Base-by-base conservation (phyloP, 2,113 vertebrate species). In the Eudyptes chrysolophus region DNA sequence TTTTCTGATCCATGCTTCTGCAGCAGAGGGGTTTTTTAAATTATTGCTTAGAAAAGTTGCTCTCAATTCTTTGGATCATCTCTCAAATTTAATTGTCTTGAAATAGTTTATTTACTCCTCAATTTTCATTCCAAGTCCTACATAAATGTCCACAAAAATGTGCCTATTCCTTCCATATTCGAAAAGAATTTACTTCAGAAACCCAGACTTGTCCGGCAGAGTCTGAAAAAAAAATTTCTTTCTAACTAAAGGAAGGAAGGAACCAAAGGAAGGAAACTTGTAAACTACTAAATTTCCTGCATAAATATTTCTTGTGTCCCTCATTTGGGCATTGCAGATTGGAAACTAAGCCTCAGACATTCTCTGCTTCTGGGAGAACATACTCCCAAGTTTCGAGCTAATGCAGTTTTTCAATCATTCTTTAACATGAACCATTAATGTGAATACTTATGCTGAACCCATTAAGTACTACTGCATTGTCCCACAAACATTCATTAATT, bases 221-320 rank as follows among this genome's bases (percentile, higher is more conserved):
- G 76, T 46, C 51, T 51, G 83, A 51, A 92, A 93, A 96, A 61
- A 74, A 13, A n/a, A 40, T 0, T 14, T 93, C 49, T 84, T 95
- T 89, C 74, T 72, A 92, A 78, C 89, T 85, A 94, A 95, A 96
- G 87, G 81, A 95, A 96, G 96, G 88, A 96, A 97, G 95, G 90
- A 96, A 97, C 84, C 38, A 89, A 82, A 77, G 93, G 96, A 96
- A 96, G 96, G 94, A 95, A 97, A 94, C 86, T 92, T 89, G 86
- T 94, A 96, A 96, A 97, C 89, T 96, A 92, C 83, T 90, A 91
- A 93, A 94, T 92, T 95, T 96, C 93, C 94, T 96, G 87, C 88
- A 83, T 94, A 95, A 97, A 93, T 93, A 90, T 89, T 90, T 96
- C 78, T 87, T 40, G 70, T 27, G n/a, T 89, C 89, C 77, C 77